phyloP scores from a whole-genome alignment of 2,797 vertebrate species.

The Tragelaphus eurycerus region DNA sequence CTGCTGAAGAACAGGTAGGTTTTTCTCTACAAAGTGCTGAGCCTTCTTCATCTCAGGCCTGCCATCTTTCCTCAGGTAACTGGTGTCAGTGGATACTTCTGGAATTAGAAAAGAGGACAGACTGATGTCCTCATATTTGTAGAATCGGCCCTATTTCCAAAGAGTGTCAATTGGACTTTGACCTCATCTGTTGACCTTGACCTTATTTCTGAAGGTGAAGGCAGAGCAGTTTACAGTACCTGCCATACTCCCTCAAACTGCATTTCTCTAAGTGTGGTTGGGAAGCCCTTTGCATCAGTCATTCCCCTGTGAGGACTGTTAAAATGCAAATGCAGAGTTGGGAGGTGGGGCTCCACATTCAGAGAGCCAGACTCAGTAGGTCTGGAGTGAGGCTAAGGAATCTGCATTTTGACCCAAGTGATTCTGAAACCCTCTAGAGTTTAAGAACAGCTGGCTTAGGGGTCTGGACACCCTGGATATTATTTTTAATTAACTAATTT shows the following conservation, averaged over 20 bases:
- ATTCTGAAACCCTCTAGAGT: background rate
- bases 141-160: background rate
- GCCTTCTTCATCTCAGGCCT: background rate
- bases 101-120: background rate
- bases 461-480: background rate
- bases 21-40: background rate
- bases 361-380: background rate
- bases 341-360: background rate
- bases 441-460: background rate
- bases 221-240: background rate
- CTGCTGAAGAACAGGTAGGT: background rate
- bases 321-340: background rate
- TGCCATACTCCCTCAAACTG: background rate
- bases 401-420: background rate
- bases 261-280: background rate
- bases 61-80: background rate
- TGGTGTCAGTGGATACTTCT: background rate
- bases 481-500: background rate
- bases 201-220: slow-evolving; percentile 11
- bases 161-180: background rate
- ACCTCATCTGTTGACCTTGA: background rate
- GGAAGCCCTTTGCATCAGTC: background rate
- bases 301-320: background rate
- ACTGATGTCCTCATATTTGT: background rate
- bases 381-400: background rate